Conservation (phyloP, 30 jellyfish, hydroid and myxozoan genomes). For the Turritopsis dohrnii region DNA sequence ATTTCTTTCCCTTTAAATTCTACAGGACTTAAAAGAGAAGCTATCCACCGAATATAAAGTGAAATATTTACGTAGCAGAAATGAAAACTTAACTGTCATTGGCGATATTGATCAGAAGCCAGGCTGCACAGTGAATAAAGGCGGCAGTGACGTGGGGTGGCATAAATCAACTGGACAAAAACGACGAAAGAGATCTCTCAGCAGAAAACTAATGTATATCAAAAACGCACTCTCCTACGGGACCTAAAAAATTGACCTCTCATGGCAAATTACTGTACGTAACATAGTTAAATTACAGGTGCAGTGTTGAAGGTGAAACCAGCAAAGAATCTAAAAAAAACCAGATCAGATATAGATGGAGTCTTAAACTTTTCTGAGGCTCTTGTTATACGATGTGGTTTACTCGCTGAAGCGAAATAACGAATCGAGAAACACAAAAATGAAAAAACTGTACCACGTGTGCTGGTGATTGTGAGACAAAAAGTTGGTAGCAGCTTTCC, state of each 20-base stretch:
- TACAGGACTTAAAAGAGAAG: conserved; percentile 11
- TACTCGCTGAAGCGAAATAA: not conserved
- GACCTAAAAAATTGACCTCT: not conserved
- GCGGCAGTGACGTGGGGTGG: not conserved
- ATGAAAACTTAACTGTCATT: conserved; percentile 2
- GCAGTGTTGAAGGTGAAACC: not conserved
- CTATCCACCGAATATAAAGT: not conserved
- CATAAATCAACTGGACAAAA: not conserved
- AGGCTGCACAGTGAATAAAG: conserved; percentile 9
- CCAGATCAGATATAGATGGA: not conserved
- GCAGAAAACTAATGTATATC: not conserved
- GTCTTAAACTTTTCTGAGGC: not conserved
- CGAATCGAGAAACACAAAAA: not conserved
- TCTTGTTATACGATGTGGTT: too few species aligned
- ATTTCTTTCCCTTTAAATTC: not conserved
- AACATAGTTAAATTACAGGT: not conserved
- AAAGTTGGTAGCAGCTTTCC: not conserved
- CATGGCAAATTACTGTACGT: not conserved
- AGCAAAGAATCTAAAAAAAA: not conserved
- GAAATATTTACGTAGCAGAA: conserved; percentile 7
- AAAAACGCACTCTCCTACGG: not conserved
- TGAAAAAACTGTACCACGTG: not conserved
- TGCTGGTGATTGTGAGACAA: not conserved
- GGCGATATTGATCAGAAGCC: not conserved
- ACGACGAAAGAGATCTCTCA: not conserved